Conservation (phyloP, 37 sponge, comb jelly and placozoan species). For the Ephydatia muelleri region DNA sequence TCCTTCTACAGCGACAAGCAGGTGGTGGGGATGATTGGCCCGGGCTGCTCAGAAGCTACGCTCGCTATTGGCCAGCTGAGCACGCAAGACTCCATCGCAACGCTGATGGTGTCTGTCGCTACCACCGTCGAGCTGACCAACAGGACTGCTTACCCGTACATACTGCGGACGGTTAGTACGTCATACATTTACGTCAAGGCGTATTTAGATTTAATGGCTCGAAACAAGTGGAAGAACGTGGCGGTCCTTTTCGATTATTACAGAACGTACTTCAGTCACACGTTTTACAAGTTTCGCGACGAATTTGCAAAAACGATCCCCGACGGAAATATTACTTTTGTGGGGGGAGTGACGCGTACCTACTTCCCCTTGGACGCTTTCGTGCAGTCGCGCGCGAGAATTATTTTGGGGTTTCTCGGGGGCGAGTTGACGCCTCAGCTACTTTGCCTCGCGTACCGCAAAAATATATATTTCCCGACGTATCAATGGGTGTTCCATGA, state of each 20-base stretch:
- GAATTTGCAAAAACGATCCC: neutral
- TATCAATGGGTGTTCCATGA: slow-evolving; percentile 50
- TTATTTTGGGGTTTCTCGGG: slow-evolving; percentile 18
- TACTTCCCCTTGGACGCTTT: slow-evolving; percentile 17
- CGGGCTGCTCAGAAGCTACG: slow-evolving; percentile 28
- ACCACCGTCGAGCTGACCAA: neutral
- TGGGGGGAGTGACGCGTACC: neutral
- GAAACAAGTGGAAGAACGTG: neutral
- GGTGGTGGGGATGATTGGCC: slow-evolving; percentile 45
- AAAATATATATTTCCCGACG: slow-evolving; percentile 17
- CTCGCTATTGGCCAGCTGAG: slow-evolving; percentile 6
- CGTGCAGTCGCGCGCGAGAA: neutral
- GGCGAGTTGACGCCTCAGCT: slow-evolving; percentile 5
- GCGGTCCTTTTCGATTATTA: neutral
- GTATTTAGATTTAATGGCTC: neutral
- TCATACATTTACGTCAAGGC: neutral
- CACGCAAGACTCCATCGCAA: neutral
- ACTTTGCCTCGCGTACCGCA: slow-evolving; percentile 31
- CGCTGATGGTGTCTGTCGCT: neutral
- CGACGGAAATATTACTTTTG: neutral
- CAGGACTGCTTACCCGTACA: neutral
- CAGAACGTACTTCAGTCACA: neutral
- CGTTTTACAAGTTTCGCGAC: neutral
- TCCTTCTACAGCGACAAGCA: neutral
- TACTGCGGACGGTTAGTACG: neutral